Conservation (phyloP, 64 coral and sea anemone genomes). For the Astreopora myriophthalma region DNA sequence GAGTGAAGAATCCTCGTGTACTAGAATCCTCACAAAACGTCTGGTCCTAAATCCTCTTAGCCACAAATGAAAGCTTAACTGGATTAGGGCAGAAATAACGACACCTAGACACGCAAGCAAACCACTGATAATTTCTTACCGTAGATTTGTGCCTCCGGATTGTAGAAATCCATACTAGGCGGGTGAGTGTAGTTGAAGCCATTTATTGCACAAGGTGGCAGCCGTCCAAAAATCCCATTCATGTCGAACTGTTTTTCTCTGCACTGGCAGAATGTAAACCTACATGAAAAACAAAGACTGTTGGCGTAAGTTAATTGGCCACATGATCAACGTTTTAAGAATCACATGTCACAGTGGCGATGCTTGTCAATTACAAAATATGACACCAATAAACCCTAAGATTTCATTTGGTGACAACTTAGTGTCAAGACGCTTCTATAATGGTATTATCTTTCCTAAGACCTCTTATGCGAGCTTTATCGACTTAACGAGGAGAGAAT, state of each 20-base stretch:
- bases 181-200: conserved; percentile 25
- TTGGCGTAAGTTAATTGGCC: conserved; percentile 3
- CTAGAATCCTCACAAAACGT: neutral
- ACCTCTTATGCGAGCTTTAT: neutral
- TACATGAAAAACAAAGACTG: neutral
- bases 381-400: neutral
- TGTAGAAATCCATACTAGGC: conserved; percentile 28
- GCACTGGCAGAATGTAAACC: neutral
- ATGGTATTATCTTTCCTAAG: neutral
- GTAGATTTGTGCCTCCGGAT: neutral
- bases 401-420: neutral
- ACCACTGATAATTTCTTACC: neutral
- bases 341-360: neutral
- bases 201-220: conserved; percentile 40
- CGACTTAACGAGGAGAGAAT: neutral
- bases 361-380: neutral
- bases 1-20: neutral
- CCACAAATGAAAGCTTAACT: conserved; percentile 4
- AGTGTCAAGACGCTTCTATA: neutral
- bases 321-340: neutral
- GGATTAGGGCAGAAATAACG: conserved; percentile 14
- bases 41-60: conserved; percentile 34
- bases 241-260: neutral
- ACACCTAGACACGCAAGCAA: conserved; percentile 21
- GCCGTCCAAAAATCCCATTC: conserved; percentile 35